Evolutionary conservation across 2,888 invertebrate genomes (phyloP).

Genomic region (Drosophila dives): DNA sequence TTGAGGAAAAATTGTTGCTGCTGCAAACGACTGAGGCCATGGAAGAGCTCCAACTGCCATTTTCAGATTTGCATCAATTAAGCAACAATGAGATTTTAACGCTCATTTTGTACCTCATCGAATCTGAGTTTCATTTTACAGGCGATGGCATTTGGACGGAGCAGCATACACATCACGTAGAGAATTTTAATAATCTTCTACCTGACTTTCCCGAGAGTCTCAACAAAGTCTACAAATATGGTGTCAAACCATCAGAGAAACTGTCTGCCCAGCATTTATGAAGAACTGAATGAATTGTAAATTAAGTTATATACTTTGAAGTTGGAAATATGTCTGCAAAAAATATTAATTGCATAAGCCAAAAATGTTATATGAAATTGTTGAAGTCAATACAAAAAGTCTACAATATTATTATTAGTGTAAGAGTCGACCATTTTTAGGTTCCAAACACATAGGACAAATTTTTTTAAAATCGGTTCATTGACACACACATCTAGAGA

Average conservation of each 20-base stretch:
- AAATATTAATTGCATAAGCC: not conserved
- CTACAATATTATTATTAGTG: not conserved
- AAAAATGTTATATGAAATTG: not conserved
- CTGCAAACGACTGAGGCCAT: slow-evolving; percentile 68
- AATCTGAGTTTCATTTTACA: slow-evolving; percentile 90
- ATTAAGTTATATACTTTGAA: slow-evolving; percentile 8
- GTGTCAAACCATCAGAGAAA: slow-evolving; percentile 74
- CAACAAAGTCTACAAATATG: slow-evolving; percentile 82
- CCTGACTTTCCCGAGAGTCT: slow-evolving; percentile 83
- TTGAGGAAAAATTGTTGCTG: slow-evolving; percentile 79
- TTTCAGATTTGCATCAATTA: slow-evolving; percentile 78
- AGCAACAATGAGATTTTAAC: slow-evolving; percentile 87
- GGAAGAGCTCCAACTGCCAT: slow-evolving; percentile 72
- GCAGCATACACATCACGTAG: slow-evolving; percentile 82
- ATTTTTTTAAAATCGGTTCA: not conserved
- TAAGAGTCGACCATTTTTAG: not conserved
- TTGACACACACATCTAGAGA: not conserved
- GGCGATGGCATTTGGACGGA: slow-evolving; percentile 90
- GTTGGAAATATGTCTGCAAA: not conserved
- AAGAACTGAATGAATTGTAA: slow-evolving; percentile 25
- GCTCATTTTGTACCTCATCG: slow-evolving; percentile 89
- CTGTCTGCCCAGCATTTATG: slow-evolving; percentile 45
- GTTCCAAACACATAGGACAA: not conserved
- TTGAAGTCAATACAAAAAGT: not conserved
- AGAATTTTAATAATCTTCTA: slow-evolving; percentile 83